Conservation (phyloP, 2,113 vertebrate genomes). For the Ptyas mucosa region DNA sequence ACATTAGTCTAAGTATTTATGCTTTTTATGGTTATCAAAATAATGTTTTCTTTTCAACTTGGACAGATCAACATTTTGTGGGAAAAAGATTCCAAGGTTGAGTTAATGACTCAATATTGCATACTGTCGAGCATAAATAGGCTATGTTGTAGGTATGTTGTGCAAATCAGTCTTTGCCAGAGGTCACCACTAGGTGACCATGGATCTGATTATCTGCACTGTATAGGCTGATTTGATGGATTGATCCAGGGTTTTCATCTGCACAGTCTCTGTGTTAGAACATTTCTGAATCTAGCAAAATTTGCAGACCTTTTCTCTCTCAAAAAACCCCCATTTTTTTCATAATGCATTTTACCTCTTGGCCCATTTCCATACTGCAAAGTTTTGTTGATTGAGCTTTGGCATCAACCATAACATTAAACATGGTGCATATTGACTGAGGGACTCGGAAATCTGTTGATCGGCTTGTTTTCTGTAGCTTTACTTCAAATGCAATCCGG, state of each 20-base stretch:
- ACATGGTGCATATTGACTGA: slow-evolving; percentile 99
- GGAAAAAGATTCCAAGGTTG: slow-evolving; percentile 50
- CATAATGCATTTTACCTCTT: slow-evolving; percentile 85
- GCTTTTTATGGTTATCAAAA: slow-evolving; percentile 46
- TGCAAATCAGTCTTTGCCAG: slow-evolving; percentile 46
- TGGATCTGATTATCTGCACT: slow-evolving; percentile 41
- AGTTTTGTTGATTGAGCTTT: slow-evolving; percentile 97
- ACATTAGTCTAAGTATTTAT: background rate
- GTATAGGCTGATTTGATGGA: slow-evolving; percentile 53
- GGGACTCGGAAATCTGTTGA: slow-evolving; percentile 97
- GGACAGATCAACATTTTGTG: slow-evolving; percentile 14
- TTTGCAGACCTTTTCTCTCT: slow-evolving; percentile 52
- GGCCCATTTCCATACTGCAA: slow-evolving; percentile 96
- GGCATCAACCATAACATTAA: slow-evolving; percentile 99
- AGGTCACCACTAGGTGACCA: slow-evolving; percentile 55
- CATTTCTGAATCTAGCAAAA: slow-evolving; percentile 58
- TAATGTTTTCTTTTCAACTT: slow-evolving; percentile 23
- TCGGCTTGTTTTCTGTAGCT: slow-evolving; percentile 95
- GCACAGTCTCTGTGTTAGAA: slow-evolving; percentile 35
- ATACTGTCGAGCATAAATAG: slow-evolving; percentile 46
- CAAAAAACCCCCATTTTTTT: slow-evolving; percentile 33
- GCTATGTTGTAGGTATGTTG: slow-evolving; percentile 55
- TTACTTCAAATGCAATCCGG: slow-evolving; percentile 92
- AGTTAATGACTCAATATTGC: slow-evolving; percentile 57
- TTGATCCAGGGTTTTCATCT: slow-evolving; percentile 54